phyloP scores from a whole-genome alignment of 1,140 invertebrate genomes.

The Hermatobates lingyangjiaoensis region DNA sequence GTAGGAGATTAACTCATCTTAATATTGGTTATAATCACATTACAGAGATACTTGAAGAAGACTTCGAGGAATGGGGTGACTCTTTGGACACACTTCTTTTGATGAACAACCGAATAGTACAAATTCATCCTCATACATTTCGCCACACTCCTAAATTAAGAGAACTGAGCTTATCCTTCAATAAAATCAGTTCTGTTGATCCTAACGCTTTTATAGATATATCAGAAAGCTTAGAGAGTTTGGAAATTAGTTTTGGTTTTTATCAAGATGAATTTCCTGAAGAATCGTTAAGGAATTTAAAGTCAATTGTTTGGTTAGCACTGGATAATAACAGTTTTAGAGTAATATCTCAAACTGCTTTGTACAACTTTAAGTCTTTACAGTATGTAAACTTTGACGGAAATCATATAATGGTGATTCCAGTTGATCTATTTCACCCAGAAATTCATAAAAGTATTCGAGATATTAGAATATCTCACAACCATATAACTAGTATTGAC shows the following conservation, averaged over 20 bases:
- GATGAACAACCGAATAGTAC: slow-evolving; percentile 63
- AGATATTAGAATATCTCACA: slow-evolving; percentile 57
- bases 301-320: slow-evolving; percentile 60
- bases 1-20: slow-evolving; percentile 52
- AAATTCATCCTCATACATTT: slow-evolving; percentile 52
- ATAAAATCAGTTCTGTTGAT: slow-evolving; percentile 58
- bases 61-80: slow-evolving; percentile 59
- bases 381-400: slow-evolving; percentile 73
- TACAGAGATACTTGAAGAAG: slow-evolving; percentile 44
- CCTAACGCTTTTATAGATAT: slow-evolving; percentile 54
- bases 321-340: slow-evolving; percentile 75
- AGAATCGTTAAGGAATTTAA: slow-evolving; percentile 44
- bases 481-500: slow-evolving; percentile 39
- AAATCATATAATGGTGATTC: slow-evolving; percentile 47
- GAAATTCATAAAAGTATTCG: slow-evolving; percentile 49
- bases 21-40: slow-evolving; percentile 78
- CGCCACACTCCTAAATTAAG: slow-evolving; percentile 44
- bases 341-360: slow-evolving; percentile 35
- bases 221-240: slow-evolving; percentile 48
- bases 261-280: slow-evolving; percentile 57
- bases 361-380: slow-evolving; percentile 45
- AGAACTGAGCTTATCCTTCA: slow-evolving; percentile 76
- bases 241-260: slow-evolving; percentile 70
- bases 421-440: slow-evolving; percentile 41
- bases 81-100: slow-evolving; percentile 58